Evolutionary conservation across 2,888 invertebrate species (phyloP), one percentile per base, ranked within the genome.

Genomic region (Drosophila aldrichi): DNA sequence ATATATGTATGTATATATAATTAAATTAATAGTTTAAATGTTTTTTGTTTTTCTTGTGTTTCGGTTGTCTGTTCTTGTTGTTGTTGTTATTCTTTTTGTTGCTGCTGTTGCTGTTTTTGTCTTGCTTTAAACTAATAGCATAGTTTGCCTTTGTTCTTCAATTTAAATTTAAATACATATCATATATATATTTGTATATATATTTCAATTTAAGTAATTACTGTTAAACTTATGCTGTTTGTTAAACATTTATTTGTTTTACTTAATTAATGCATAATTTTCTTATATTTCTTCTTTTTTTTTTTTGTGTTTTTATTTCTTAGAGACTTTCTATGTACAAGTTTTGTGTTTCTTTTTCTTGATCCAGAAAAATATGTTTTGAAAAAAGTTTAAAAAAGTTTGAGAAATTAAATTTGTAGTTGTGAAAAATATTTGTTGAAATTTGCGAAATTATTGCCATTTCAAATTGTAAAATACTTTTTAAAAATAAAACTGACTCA

Each of bases 21-120:
- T 88, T 90, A 90, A 89, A 90, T 90, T 90, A 90, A 90, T 91
- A 90, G 90, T 90, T 49, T 87, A 85, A 89, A 82, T 88, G 79
- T 82, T 81, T 89, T 82, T 86, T 89, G 81, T 81, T 82, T 82
- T 75, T 77, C n/a, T 22, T 22, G 73, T 74, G 69, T 72, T 74
- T 62, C 34, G 9, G 36, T 38, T 54, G 54, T 54, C 25, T 54
- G 52, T 38, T 22, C n/a, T 54, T 78, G 58, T 70, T 71, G 51
- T 48, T 54, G 20, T 52, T 61, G 52, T 6, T 38, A 3, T 29
- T 29, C 9, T 36, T 77, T 60, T 67, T 72, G 54, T 49, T 55
- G 36, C 20, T 58, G 59, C 64, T 18, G 3, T 43, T 60, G 55
- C 62, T 43, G 25, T n/a, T 65, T 60, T 61, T 63, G 55, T 68